These are phyloP conservation scores for Chromoteleia sp. DNA, from an alignment of 2,888 invertebrate genomes.

Conservation along the genomic window DNA sequence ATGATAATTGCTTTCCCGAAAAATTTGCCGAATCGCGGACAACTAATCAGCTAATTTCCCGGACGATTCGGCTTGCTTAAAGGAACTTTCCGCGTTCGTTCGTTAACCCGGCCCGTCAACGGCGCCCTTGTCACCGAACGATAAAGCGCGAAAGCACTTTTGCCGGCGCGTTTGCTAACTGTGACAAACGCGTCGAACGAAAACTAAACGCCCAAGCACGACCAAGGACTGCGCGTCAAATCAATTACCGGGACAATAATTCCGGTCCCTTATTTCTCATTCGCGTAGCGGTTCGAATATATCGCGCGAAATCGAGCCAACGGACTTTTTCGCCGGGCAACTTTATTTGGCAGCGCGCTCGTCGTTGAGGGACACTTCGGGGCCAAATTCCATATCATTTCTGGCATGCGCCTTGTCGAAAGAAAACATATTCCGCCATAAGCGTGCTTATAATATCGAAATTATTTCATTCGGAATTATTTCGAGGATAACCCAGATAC, in stretches of 20 bases:
- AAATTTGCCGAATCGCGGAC: constrained; percentile 26
- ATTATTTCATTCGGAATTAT: constrained; percentile 48
- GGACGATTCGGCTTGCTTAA: constrained; percentile 10
- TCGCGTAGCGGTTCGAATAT: constrained; percentile 41
- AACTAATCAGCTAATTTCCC: constrained; percentile 31
- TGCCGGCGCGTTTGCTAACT: constrained; percentile 2
- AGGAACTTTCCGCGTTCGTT: constrained; percentile 46
- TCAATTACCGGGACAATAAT: constrained; percentile 58
- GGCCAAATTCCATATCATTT: constrained; percentile 63
- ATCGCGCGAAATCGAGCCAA: constrained; percentile 46
- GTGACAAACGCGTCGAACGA: constrained; percentile 28
- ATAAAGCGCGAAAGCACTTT: constrained; percentile 27
- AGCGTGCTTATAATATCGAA: constrained; percentile 48
- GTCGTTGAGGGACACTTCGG: constrained; percentile 31
- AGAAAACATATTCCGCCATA: constrained; percentile 48
- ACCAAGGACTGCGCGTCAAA: constrained; percentile 49
- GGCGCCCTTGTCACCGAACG: constrained; percentile 15
- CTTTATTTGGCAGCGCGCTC: constrained; percentile 56
- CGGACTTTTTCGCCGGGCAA: constrained; percentile 44
- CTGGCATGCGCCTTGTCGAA: constrained; percentile 47
- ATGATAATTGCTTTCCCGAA: constrained; percentile 45
- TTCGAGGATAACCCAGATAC: constrained; percentile 19
- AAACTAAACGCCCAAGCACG: constrained; percentile 26
- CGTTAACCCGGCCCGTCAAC: constrained; percentile 40
- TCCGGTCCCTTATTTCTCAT: constrained; percentile 41